Conservation (phyloP, 1,140 invertebrate species). For the Drosophila hydei region DNA sequence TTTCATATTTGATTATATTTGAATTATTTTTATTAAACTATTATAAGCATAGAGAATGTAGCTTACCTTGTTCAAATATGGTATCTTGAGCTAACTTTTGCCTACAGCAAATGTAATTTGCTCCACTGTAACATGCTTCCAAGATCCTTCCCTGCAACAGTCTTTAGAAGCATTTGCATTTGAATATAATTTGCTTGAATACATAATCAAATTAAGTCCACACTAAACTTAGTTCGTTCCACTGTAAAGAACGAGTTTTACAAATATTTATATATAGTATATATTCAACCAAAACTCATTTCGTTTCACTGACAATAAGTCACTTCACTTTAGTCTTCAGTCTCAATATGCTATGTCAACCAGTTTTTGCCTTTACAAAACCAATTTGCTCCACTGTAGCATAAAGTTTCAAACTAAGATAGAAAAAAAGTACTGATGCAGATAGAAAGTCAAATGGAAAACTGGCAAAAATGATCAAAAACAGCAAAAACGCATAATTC, state of each 20-base stretch:
- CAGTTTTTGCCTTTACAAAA: neutral
- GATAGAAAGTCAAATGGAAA: constrained; percentile 31
- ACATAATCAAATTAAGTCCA: too few species aligned
- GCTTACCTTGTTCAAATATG: too few species aligned
- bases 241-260: neutral
- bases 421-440: constrained; percentile 21
- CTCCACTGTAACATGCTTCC: neutral
- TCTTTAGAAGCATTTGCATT: too few species aligned
- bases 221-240: neutral
- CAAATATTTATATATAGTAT: neutral
- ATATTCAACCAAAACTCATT: too few species aligned
- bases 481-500: constrained; percentile 81
- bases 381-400: constrained; percentile 40
- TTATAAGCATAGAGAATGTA: too few species aligned
- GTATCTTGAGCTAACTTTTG: neutral
- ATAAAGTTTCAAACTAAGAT: constrained; percentile 44
- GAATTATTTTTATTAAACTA: too few species aligned
- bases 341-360: too few species aligned
- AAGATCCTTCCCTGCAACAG: too few species aligned
- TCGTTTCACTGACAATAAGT: too few species aligned
- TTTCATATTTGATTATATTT: too few species aligned
- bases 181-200: neutral
- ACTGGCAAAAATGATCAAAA: constrained; percentile 75
- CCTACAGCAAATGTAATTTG: neutral
- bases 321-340: too few species aligned